These are phyloP conservation scores for Cossypha heuglini DNA, from an alignment of 2,797 vertebrate species.

Conservation along the genomic window DNA sequence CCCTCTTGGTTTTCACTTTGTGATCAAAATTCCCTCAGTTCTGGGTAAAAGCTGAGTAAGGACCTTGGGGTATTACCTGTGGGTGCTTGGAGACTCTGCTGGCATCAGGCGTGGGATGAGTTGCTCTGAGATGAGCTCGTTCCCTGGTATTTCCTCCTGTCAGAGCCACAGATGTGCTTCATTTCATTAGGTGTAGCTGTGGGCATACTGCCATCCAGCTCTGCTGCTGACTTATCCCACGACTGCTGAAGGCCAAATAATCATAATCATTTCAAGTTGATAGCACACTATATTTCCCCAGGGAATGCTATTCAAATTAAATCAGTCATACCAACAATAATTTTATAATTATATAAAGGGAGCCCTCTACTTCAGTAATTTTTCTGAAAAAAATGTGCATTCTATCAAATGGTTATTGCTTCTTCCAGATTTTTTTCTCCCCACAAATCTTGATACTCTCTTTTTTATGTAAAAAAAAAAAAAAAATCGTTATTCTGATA, in stretches of 20 bases:
- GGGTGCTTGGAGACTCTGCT: background rate
- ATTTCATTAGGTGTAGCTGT: constrained; percentile 68
- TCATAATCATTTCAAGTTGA: constrained; percentile 70
- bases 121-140: background rate
- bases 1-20: background rate
- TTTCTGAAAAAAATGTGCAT: background rate
- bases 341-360: constrained; percentile 64
- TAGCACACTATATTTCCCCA: constrained; percentile 60
- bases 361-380: background rate
- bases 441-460: background rate
- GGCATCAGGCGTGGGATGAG: background rate
- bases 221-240: constrained; percentile 59
- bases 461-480: background rate
- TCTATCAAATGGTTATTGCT: background rate
- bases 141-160: constrained; percentile 46
- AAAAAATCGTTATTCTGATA: background rate
- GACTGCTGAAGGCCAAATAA: constrained; percentile 72
- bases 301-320: constrained; percentile 68
- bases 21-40: background rate
- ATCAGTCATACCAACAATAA: constrained; percentile 68
- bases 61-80: background rate
- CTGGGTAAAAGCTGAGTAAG: background rate
- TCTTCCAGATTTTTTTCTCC: background rate
- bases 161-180: constrained; percentile 63
- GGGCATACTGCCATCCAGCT: constrained; percentile 44